phyloP scores from a whole-genome alignment of 2,797 vertebrate species.

The Echiichthys vipera region DNA sequence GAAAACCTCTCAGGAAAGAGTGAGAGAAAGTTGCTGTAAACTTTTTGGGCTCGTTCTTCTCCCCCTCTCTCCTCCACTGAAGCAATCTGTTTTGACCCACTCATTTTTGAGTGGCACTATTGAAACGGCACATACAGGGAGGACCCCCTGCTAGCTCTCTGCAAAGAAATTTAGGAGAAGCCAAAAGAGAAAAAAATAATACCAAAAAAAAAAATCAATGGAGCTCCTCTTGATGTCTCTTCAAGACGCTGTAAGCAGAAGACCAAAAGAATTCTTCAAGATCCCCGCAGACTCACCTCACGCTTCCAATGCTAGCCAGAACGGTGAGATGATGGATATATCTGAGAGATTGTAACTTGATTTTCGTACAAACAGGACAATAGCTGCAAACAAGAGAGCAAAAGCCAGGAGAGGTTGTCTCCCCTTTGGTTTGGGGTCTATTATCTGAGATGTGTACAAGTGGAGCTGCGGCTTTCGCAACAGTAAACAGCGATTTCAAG shows the following conservation, averaged over 20 bases:
- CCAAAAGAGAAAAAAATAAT: slow-evolving; percentile 55
- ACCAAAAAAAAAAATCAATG: slow-evolving; percentile 84
- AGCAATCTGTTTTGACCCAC: slow-evolving; percentile 80
- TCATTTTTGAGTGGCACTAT: slow-evolving; percentile 77
- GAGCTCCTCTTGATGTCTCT: slow-evolving; percentile 83
- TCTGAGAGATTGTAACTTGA: slow-evolving; percentile 79
- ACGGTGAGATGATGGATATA: slow-evolving; percentile 81
- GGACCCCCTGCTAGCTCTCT: slow-evolving; percentile 84
- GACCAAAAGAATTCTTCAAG: slow-evolving; percentile 79
- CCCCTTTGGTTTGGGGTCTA: slow-evolving; percentile 80
- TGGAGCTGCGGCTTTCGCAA: slow-evolving; percentile 62
- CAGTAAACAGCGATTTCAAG: slow-evolving; percentile 65
- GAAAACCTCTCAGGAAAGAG: slow-evolving; percentile 50
- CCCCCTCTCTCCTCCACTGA: slow-evolving; percentile 49
- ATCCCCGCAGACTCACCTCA: slow-evolving; percentile 80
- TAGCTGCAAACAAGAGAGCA: slow-evolving; percentile 82
- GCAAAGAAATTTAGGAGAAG: slow-evolving; percentile 77
- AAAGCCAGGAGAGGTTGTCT: slow-evolving; percentile 71
- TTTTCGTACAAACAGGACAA: slow-evolving; percentile 85
- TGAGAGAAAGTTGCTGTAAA: slow-evolving; percentile 73
- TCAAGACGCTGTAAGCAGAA: slow-evolving; percentile 80
- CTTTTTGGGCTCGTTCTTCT: slow-evolving; percentile 67
- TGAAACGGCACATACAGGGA: slow-evolving; percentile 81
- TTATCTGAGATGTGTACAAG: slow-evolving; percentile 75
- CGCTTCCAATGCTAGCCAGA: slow-evolving; percentile 73